phyloP scores from a whole-genome alignment of 2,113 vertebrate species.

The Tupaia chinensis region DNA sequence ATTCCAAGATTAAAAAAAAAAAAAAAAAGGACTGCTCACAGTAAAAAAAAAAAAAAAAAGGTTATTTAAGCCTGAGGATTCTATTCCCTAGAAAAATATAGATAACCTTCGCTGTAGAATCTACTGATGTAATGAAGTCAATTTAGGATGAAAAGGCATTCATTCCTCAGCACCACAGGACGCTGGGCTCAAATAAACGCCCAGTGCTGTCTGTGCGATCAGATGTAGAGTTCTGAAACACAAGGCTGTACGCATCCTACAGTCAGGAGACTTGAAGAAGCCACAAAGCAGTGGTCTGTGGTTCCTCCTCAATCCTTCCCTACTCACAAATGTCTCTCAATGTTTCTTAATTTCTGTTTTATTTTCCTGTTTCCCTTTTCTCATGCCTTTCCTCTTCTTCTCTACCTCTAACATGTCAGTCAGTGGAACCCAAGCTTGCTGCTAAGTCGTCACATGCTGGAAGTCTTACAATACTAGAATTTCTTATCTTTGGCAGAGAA shows the following conservation, averaged over 20 bases:
- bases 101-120: not conserved
- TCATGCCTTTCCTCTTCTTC: not conserved
- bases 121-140: not conserved
- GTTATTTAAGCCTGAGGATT: conserved; percentile 31
- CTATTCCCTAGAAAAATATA: conserved; percentile 43
- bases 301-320: not conserved
- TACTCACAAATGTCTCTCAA: not conserved
- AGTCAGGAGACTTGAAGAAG: not conserved
- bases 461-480: not conserved
- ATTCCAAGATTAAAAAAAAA: not conserved
- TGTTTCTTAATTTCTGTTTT: not conserved
- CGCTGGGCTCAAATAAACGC: not conserved
- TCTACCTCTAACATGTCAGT: not conserved
- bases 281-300: not conserved
- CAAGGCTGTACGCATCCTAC: not conserved
- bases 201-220: not conserved
- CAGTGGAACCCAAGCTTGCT: not conserved
- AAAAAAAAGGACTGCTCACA: not conserved
- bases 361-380: not conserved
- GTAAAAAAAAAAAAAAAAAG: not conserved
- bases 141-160: conserved; percentile 40
- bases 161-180: not conserved
- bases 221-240: not conserved
- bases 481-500: conserved; percentile 38
- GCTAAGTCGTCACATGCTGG: not conserved